A percentile compares a stretch with the other conserved stretches of the same genome.
These are phyloP conservation scores for Drosophila tani DNA, from an alignment of 1,140 invertebrate species.

Conservation along the genomic window DNA sequence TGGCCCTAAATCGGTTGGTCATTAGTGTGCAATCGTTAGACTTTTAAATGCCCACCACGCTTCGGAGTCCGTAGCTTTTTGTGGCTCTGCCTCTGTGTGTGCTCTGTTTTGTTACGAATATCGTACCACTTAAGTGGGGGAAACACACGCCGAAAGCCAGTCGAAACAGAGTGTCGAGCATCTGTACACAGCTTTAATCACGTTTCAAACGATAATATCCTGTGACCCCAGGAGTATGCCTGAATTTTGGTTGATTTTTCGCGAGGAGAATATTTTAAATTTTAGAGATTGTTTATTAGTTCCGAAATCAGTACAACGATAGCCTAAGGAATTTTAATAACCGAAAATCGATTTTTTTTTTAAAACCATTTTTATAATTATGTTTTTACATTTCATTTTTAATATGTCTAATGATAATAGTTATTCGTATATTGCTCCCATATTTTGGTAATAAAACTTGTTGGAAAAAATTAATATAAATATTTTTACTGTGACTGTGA, in stretches of 20 bases:
- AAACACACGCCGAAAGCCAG: conserved; percentile 30
- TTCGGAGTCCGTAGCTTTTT: conserved; percentile 13
- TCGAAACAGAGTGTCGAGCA: conserved; percentile 23
- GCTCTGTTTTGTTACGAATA: conserved; percentile 59
- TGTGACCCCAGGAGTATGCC: not conserved
- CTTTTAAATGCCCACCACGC: conserved; percentile 78
- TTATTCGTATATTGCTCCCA: not conserved
- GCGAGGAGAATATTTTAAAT: too few species aligned
- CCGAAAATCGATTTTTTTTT: too few species aligned
- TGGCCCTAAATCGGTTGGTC: conserved; percentile 69
- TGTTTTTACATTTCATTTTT: not conserved
- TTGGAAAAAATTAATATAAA: not conserved
- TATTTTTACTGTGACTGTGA: not conserved
- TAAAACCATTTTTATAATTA: not conserved
- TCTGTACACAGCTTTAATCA: conserved; percentile 64
- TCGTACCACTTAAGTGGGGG: conserved; percentile 72
- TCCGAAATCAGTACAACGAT: too few species aligned
- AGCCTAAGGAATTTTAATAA: too few species aligned
- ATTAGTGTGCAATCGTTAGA: conserved; percentile 80
- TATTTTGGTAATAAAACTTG: not conserved
- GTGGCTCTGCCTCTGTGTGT: conserved; percentile 10
- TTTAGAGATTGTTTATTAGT: too few species aligned
- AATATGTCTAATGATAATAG: not conserved
- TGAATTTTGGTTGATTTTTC: not conserved
- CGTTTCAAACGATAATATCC: conserved; percentile 48